phyloP scores from a whole-genome alignment of 2,797 vertebrate species.

The Lutjanus campechanus region DNA sequence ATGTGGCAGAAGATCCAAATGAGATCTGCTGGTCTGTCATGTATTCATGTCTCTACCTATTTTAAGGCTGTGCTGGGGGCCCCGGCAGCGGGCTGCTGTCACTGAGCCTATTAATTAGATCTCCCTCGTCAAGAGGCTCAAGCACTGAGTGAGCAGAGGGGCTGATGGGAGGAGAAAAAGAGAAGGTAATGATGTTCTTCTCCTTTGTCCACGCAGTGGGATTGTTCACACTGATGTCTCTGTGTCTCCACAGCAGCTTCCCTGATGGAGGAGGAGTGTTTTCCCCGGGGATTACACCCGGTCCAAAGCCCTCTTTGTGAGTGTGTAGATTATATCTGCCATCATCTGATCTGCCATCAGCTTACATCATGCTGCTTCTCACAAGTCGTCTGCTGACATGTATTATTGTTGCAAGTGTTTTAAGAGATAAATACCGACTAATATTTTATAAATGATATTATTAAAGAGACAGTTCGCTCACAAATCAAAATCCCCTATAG shows the following conservation, averaged over 20 bases:
- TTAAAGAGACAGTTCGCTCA: too few species aligned
- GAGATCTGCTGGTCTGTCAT: background rate
- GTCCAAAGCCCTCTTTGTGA: conserved; percentile 17
- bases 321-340: background rate
- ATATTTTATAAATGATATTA: too few species aligned
- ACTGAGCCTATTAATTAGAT: conserved; percentile 30
- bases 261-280: background rate
- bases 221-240: conserved; percentile 17
- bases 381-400: background rate
- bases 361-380: background rate
- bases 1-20: background rate
- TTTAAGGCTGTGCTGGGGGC: conserved; percentile 5
- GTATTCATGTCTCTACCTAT: conserved; percentile 18
- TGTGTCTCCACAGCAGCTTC: conserved; percentile 24
- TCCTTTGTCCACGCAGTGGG: conserved; percentile 11
- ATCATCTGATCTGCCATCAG: conserved; percentile 16
- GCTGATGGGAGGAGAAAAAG: conserved; percentile 12
- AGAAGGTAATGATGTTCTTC: background rate
- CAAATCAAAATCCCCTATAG: too few species aligned
- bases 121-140: conserved; percentile 7
- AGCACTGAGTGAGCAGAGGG: conserved; percentile 3
- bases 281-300: background rate
- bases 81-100: conserved; percentile 11
- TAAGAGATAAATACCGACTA: too few species aligned
- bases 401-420: too few species aligned